Conservation (phyloP, 2,797 vertebrate species). For the Channallabes apus region DNA sequence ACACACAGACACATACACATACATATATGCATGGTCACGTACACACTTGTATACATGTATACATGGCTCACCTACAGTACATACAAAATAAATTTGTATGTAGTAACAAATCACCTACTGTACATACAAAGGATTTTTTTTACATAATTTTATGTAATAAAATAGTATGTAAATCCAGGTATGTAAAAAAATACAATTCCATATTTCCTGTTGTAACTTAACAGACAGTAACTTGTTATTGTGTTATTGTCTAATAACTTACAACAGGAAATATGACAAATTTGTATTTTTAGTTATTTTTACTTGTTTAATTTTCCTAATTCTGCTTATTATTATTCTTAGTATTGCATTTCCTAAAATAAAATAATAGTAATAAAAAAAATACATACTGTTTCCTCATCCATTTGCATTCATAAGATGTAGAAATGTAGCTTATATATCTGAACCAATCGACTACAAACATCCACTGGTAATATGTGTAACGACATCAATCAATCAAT, state of each 20-base stretch:
- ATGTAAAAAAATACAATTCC: no score
- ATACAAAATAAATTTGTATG: no score
- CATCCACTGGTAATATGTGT: not conserved
- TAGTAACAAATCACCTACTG: no score
- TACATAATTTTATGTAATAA: no score
- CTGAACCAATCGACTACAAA: not conserved
- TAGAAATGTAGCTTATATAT: not conserved
- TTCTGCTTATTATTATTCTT: not conserved
- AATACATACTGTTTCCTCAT: not conserved
- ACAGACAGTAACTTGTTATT: no score
- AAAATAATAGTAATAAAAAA: not conserved
- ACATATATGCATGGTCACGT: not conserved
- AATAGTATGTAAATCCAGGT: no score
- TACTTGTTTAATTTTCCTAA: not conserved
- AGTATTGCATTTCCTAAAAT: not conserved
- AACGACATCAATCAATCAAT: not conserved
- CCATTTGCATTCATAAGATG: not conserved
- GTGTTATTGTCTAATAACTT: not conserved
- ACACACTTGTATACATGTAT: not conserved
- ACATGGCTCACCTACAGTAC: not conserved
- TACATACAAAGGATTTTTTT: no score
- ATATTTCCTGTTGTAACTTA: no score
- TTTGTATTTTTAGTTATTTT: not conserved
- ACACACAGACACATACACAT: not conserved
- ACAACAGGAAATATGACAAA: not conserved